Percentiles rank a stretch among this genome's conserved stretches.
phyloP scores from a whole-genome alignment of 2,888 invertebrate species.

The Pristionchus maxplancki region DNA sequence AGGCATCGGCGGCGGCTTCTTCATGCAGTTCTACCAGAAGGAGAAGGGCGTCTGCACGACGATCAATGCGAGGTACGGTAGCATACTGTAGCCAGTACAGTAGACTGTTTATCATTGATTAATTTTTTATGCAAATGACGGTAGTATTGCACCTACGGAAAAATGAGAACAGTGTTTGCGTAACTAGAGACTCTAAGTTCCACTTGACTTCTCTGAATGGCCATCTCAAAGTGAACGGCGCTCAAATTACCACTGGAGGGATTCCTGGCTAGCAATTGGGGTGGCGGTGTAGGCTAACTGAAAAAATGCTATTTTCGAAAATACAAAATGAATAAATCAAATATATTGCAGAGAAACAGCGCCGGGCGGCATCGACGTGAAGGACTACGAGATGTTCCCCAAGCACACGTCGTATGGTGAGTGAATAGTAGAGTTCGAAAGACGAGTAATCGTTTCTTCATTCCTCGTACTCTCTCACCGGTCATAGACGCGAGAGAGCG shows the following conservation, averaged over 20 bases:
- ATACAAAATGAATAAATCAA: too few relatives aligned
- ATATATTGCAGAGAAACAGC: neutral
- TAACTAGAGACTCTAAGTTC: neutral
- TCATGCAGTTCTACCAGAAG: constrained; percentile 83
- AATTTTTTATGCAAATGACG: too few relatives aligned
- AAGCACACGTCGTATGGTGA: neutral
- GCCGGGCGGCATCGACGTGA: neutral
- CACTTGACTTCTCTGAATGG: neutral
- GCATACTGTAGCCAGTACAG: neutral
- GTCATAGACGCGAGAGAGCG: too few relatives aligned
- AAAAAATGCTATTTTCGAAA: too few relatives aligned
- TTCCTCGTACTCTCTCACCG: too few relatives aligned
- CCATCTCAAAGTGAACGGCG: neutral
- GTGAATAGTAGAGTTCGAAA: neutral
- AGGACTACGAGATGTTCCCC: neutral
- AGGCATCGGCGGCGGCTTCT: constrained; percentile 69
- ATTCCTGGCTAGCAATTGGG: too few relatives aligned
- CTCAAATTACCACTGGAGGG: neutral
- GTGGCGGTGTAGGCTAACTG: too few relatives aligned
- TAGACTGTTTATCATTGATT: too few relatives aligned
- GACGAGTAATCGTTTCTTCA: too few relatives aligned
- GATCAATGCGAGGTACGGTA: constrained; percentile 39
- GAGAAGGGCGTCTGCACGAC: constrained; percentile 19
- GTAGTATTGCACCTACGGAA: too few relatives aligned
- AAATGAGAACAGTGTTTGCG: neutral